These are phyloP conservation scores for Onychomys torridus DNA, from an alignment of 2,797 vertebrate genomes.

Conservation along the genomic window DNA sequence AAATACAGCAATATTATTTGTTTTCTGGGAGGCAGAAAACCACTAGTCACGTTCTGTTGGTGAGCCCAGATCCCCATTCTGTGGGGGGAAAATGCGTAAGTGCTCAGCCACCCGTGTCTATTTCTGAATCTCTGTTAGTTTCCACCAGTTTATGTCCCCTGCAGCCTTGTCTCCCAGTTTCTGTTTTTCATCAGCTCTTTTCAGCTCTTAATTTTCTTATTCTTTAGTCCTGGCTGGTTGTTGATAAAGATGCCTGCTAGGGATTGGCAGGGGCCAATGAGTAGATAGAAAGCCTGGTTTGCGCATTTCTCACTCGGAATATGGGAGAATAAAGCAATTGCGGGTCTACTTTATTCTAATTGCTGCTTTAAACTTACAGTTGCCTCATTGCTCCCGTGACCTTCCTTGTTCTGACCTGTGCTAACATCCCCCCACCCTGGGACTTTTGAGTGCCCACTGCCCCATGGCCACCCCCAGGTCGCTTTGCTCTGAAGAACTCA, in stretches of 20 bases:
- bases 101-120: neutral
- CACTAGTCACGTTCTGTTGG: neutral
- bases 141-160: neutral
- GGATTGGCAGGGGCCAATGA: neutral
- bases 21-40: neutral
- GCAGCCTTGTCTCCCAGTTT: neutral
- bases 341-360: neutral
- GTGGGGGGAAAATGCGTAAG: neutral
- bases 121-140: neutral
- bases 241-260: neutral
- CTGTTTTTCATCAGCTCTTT: neutral
- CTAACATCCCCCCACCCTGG: neutral
- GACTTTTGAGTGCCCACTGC: conserved; percentile 63
- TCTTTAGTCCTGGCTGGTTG: neutral
- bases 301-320: neutral
- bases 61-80: no score
- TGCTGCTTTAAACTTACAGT: neutral
- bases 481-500: neutral
- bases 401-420: neutral
- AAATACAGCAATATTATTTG: neutral
- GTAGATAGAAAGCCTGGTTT: neutral
- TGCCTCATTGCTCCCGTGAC: neutral
- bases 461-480: conserved; percentile 11
- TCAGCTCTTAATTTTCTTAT: neutral
- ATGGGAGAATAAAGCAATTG: conserved; percentile 46